A percentile compares a stretch with the other conserved stretches of the same genome.
These are phyloP conservation scores for Tetramorium bicarinatum DNA, from an alignment of 2,888 invertebrate species.

Conservation along the genomic window DNA sequence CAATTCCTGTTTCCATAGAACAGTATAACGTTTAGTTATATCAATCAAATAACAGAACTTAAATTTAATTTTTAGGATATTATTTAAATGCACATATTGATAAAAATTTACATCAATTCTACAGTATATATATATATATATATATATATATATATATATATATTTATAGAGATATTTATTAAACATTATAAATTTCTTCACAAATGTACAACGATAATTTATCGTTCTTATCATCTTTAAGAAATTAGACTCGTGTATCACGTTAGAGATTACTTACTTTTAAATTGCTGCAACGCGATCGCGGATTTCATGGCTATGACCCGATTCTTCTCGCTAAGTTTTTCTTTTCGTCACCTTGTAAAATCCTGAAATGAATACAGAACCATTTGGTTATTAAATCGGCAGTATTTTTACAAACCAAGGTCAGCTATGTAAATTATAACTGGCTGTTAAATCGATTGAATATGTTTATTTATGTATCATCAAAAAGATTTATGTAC, in stretches of 20 bases:
- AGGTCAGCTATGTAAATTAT: background rate
- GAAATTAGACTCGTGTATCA: background rate
- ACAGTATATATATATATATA: background rate
- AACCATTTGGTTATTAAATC: slow-evolving; percentile 4
- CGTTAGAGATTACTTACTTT: slow-evolving; percentile 79
- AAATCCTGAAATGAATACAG: slow-evolving; percentile 64
- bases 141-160: too few relatives aligned
- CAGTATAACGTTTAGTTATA: background rate
- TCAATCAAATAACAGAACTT: background rate
- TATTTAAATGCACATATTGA: background rate
- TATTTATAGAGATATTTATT: background rate
- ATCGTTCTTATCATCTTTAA: background rate
- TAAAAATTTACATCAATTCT: background rate
- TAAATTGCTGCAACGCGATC: slow-evolving; percentile 82
- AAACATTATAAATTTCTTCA: background rate
- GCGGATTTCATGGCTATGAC: slow-evolving; percentile 81
- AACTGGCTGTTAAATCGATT: background rate
- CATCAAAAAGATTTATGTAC: background rate
- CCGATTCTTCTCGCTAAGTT: slow-evolving; percentile 54
- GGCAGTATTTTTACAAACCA: background rate
- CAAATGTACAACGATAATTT: background rate
- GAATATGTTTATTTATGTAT: background rate
- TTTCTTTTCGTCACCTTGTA: slow-evolving; percentile 62
- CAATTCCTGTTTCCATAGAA: background rate
- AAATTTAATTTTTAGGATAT: background rate